These are phyloP conservation scores for Rhizoglyphus robini DNA, from an alignment of 1,140 invertebrate species.

Conservation along the genomic window DNA sequence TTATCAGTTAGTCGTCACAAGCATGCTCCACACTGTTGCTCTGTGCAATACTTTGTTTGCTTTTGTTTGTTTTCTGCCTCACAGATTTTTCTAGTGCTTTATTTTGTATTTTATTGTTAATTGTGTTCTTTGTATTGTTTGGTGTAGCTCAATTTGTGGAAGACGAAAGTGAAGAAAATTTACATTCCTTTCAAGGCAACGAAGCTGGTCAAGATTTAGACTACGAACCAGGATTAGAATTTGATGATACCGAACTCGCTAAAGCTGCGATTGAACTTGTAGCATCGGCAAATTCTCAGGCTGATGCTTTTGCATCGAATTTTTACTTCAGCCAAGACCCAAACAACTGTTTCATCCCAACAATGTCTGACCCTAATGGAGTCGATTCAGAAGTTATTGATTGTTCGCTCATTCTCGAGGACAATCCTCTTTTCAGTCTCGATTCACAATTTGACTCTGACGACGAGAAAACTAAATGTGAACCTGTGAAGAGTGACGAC, in stretches of 20 bases:
- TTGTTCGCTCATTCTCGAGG: neutral
- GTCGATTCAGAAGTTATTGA: neutral
- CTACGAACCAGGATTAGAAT: slow-evolving; percentile 74
- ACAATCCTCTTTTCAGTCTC: slow-evolving; percentile 7
- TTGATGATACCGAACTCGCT: slow-evolving; percentile 81
- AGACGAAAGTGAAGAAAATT: slow-evolving; percentile 17
- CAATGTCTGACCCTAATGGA: neutral
- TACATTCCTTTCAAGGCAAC: slow-evolving; percentile 19
- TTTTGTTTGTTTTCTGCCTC: too few relatives aligned
- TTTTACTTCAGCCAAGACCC: neutral
- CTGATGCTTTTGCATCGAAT: neutral
- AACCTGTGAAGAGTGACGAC: neutral
- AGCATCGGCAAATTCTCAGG: neutral
- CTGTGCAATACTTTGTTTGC: too few relatives aligned
- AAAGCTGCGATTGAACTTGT: slow-evolving; percentile 30
- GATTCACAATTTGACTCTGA: slow-evolving; percentile 2
- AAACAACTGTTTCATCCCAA: neutral
- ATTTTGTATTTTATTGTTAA: too few relatives aligned
- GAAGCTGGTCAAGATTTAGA: slow-evolving; percentile 21
- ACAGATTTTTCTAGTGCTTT: too few relatives aligned
- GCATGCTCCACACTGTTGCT: too few relatives aligned
- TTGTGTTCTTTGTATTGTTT: too few relatives aligned
- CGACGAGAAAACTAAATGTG: neutral
- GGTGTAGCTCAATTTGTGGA: too few relatives aligned
- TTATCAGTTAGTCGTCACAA: too few relatives aligned